Evolutionary conservation across 2,797 vertebrate genomes (phyloP).

Genomic region (Oryzias dopingdopingensis): DNA sequence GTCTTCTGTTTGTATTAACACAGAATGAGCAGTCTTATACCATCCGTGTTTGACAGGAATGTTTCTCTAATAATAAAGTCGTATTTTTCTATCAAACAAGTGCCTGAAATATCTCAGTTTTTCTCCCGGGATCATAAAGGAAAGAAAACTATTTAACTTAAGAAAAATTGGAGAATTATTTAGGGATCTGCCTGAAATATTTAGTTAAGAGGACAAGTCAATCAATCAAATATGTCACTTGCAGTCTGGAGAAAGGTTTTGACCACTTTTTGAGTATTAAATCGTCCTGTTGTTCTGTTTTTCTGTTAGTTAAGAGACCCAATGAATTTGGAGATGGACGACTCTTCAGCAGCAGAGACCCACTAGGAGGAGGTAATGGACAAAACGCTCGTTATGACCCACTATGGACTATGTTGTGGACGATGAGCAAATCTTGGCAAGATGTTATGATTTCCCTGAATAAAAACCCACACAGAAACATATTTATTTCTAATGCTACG

Average conservation of each 20-base stretch:
- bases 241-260: no score
- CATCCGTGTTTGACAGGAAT: conserved; percentile 67
- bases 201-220: no score
- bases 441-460: no score
- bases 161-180: no score
- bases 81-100: conserved; percentile 67
- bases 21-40: conserved; percentile 75
- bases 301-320: conserved; percentile 68
- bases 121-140: no score
- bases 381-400: neutral
- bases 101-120: neutral
- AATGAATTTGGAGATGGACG: conserved; percentile 67
- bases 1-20: conserved; percentile 67
- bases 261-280: no score
- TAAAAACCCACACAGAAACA: no score
- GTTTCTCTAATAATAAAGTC: conserved; percentile 72
- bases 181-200: no score
- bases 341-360: conserved; percentile 64
- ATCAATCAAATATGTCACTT: no score
- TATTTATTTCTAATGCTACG: no score
- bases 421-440: no score
- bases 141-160: no score
- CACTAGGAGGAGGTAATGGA: conserved; percentile 64
- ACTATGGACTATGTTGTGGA: neutral
- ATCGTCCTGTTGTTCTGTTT: conserved; percentile 18